A percentile compares a stretch with the other conserved stretches of the same genome.
These are phyloP conservation scores for Pristionchus exspectatus DNA, from an alignment of 2,888 invertebrate genomes.

Conservation along the genomic window DNA sequence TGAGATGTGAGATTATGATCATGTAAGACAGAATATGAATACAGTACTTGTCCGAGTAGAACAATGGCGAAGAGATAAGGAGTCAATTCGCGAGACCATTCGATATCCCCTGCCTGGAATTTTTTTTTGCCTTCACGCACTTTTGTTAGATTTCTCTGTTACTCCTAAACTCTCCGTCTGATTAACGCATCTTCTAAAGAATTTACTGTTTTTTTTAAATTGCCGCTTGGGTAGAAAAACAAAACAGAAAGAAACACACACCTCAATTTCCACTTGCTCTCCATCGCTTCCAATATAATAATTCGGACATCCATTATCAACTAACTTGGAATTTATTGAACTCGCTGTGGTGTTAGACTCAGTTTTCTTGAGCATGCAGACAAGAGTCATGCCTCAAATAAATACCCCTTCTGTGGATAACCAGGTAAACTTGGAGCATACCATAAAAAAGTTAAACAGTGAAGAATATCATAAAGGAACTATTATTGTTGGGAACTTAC, in stretches of 20 bases:
- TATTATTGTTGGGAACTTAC: neutral
- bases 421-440: neutral
- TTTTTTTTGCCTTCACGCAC: neutral
- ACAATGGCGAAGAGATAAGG: constrained; percentile 53
- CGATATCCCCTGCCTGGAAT: constrained; percentile 31
- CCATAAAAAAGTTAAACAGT: neutral
- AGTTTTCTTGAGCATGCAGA: constrained; percentile 31
- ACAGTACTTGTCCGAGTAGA: constrained; percentile 38
- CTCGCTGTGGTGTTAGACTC: constrained; percentile 21
- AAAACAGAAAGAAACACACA: neutral
- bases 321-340: neutral
- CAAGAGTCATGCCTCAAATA: constrained; percentile 44
- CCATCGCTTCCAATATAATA: neutral
- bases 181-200: no score
- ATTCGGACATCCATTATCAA: neutral
- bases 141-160: no score
- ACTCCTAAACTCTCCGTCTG: no score
- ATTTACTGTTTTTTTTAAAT: neutral
- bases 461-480: neutral
- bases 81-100: constrained; percentile 26
- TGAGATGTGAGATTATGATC: neutral
- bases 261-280: constrained; percentile 25
- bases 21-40: neutral
- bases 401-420: neutral
- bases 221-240: no score